These are phyloP conservation scores for Choristoneura fumiferana DNA, from an alignment of 1,140 invertebrate genomes.

Conservation along the genomic window DNA sequence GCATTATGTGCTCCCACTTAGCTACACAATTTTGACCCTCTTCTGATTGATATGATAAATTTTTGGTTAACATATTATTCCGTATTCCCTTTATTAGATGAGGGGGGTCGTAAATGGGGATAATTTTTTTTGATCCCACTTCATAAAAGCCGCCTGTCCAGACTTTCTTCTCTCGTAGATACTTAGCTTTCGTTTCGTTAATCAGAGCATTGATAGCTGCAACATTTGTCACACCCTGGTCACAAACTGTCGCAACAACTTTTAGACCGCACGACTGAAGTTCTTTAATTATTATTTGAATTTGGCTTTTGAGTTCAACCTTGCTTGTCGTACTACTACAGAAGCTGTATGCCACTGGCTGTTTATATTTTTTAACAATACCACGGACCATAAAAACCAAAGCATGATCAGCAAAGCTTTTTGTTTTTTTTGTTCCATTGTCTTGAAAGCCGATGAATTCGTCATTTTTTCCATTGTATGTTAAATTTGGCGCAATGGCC, in stretches of 20 bases:
- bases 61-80: slow-evolving; percentile 26
- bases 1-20: slow-evolving; percentile 31
- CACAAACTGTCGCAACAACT: not conserved
- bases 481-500: not conserved
- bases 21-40: no score
- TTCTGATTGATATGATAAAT: no score
- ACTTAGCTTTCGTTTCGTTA: not conserved
- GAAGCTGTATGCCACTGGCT: slow-evolving; percentile 13
- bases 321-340: slow-evolving; percentile 13
- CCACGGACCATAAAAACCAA: slow-evolving; percentile 18
- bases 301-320: not conserved
- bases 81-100: not conserved
- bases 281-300: not conserved
- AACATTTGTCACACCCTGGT: not conserved
- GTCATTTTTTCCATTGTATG: not conserved
- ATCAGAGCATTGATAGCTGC: no score
- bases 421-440: not conserved
- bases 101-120: not conserved
- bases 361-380: slow-evolving; percentile 11
- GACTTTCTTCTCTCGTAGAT: not conserved
- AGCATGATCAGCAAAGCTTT: slow-evolving; percentile 1
- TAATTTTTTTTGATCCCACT: not conserved
- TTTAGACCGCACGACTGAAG: not conserved
- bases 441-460: slow-evolving; percentile 12
- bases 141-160: not conserved